Base-by-base conservation (phyloP, 2,113 vertebrate genomes). In the Chloropsis cyanopogon region DNA sequence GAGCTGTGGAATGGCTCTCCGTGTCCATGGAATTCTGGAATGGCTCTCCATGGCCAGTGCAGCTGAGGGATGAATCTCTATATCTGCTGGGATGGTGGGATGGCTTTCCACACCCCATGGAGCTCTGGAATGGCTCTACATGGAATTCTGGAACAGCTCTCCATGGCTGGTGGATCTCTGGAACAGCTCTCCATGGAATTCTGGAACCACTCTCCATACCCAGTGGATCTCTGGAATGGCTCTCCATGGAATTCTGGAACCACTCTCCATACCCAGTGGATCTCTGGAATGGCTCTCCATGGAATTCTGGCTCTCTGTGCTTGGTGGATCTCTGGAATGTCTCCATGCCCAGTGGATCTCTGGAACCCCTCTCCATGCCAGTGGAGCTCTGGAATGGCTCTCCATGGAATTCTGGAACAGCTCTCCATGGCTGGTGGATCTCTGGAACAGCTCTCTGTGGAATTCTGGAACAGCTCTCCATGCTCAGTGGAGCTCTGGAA, bases 301-400 rank as follows among this genome's bases (percentile, higher is more conserved):
- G 39, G 70, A n/a, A 10, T 11, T 60, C 23, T 28, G 35, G 35
- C 28, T 26, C 39, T 10, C n/a, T n/a, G 39, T 41, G 10, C 39
- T 41, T 12, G 10, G 4, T 29, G 14, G 13, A 31, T 3, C 7
- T 42, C 7, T 28, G 53, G 53, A 15, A 60, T 11, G 5, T 6
- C 33, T 79, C 11, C 11, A 47, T 31, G 16, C 2, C 1, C 31
- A 4, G 1, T 7, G 75, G 75, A 63, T 1, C 7, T 56, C 39
- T n/a, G 29, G 59, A 6, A 61, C 13, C 2, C 1, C 9, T 59
- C 33, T 9, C 33, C 33, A 10, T 4, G 2, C 1, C 52, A 0
- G 2, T 22, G 71, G 53, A 75, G 1, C 2, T 72, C 31, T 24
- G 33, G 61, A 8, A 66, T 23, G 3, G 19, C 2, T 42, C 26